Percentiles rank a stretch among this genome's conserved stretches.
These are phyloP conservation scores for Steinernema feltiae DNA, from an alignment of 1,140 invertebrate genomes.

Conservation along the genomic window DNA sequence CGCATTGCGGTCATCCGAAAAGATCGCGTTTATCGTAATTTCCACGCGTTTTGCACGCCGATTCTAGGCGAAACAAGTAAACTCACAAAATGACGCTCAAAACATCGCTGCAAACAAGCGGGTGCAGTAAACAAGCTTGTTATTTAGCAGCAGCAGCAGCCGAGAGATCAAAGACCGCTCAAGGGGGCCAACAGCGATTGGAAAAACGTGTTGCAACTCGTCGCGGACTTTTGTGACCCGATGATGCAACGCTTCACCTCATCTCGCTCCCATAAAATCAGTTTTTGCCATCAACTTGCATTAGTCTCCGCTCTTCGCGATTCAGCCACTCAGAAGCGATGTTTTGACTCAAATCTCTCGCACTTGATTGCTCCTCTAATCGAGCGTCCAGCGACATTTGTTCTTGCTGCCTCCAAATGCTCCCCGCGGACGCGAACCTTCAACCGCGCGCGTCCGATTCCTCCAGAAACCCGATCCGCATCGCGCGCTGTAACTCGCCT, in stretches of 20 bases:
- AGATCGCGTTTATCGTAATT: no score
- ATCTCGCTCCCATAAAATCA: no score
- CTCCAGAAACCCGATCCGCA: not conserved
- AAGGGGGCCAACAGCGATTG: no score
- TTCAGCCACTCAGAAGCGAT: not conserved
- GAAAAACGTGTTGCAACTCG: no score
- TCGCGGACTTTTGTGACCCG: no score
- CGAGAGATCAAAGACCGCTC: not conserved
- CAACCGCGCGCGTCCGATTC: not conserved
- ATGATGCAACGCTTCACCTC: no score
- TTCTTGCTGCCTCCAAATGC: not conserved
- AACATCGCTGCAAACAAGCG: no score
- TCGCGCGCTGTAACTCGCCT: not conserved
- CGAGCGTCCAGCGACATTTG: not conserved
- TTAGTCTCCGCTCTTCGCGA: not conserved
- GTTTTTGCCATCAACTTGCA: not conserved
- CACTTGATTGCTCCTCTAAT: not conserved
- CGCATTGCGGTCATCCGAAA: no score
- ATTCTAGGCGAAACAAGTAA: no score
- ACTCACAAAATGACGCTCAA: no score
- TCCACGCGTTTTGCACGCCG: no score
- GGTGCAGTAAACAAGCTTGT: no score
- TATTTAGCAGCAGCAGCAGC: not conserved
- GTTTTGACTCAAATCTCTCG: not conserved
- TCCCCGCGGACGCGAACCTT: not conserved